Evolutionary conservation across 2,797 vertebrate species (phyloP), one percentile per base, ranked within the genome.

Genomic region (Pangasius mekongensis): DNA sequence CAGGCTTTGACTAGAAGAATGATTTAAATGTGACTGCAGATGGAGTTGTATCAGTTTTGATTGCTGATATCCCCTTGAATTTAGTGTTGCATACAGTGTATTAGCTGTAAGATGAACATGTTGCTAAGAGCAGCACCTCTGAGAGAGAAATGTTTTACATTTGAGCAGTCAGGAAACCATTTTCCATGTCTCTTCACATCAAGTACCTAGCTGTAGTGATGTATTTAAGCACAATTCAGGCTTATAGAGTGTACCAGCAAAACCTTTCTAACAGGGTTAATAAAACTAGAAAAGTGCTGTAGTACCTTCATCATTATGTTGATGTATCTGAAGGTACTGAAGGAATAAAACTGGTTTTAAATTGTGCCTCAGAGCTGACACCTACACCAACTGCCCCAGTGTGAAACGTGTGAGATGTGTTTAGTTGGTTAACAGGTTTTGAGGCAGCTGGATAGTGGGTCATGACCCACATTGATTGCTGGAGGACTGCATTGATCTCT

Each of bases 401-500:
- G 54, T 62, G 33, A 56, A 54, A 39, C 1, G 5, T 66, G 39
- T 36, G 47, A 74, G 78, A 18, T 74, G 47, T 62, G 77, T 86
- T 84, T 84, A 78, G 77, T 49, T 24, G 54, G 47, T 74, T 82
- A 62, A 24, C 69, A 30, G 74, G 80, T 77, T 85, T 83, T 10
- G 47, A 83, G 82, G 73, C 43, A 82, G 76, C 27, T 88, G 84
- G 33, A 20, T 62, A 80, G 54, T 52, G 76, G 33, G 92, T 92
- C 90, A 39, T 33, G 88, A 89, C 93, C 91, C 87, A 52, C 86
- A 64, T 90, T 90, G 93, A 92, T 91, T 89, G 22, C 58, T 47
- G 58, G 18, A 43, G 24, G 36, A 24, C 24, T 27, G 33, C 20
- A 39, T 3, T 81, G 9, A 43, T 39, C 78, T 36, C 36, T 36